These are phyloP conservation scores for Pipistrellus kuhlii DNA, from an alignment of 2,797 vertebrate species.

Conservation along the genomic window DNA sequence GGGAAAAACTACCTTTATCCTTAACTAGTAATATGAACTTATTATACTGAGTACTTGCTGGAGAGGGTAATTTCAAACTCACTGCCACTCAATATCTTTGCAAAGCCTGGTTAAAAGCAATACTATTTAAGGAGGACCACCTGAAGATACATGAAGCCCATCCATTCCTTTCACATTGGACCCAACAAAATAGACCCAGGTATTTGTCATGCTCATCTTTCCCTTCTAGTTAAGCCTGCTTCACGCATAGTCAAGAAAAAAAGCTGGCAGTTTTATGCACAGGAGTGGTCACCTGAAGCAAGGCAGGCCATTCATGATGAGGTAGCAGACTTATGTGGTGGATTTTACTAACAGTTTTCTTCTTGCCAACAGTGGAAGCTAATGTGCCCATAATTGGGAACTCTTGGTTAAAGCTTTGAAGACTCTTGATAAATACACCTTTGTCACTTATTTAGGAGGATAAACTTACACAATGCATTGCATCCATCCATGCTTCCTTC, in stretches of 20 bases:
- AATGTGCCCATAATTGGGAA: constrained; percentile 12
- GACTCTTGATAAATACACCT: not conserved
- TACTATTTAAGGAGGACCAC: constrained; percentile 31
- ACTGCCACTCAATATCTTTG: constrained; percentile 19
- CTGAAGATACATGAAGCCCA: not conserved
- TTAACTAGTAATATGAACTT: constrained; percentile 43
- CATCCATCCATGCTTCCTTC: not conserved
- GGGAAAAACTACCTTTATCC: constrained; percentile 7
- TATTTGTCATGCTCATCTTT: not conserved
- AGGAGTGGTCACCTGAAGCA: not conserved
- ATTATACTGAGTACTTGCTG: constrained; percentile 32
- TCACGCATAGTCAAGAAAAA: not conserved
- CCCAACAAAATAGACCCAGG: not conserved
- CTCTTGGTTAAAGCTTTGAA: constrained; percentile 49
- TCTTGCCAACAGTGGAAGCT: constrained; percentile 51
- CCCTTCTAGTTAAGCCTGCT: constrained; percentile 5
- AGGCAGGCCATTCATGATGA: not conserved
- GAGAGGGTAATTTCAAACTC: constrained; percentile 15
- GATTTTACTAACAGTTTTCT: constrained; percentile 44
- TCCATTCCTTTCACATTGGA: not conserved
- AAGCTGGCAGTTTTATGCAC: not conserved
- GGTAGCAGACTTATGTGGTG: not conserved
- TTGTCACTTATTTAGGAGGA: not conserved
- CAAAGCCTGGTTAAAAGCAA: not conserved
- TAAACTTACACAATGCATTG: not conserved